Evolutionary conservation across 2,113 vertebrate species (phyloP).

Genomic region (Microcebus lehilahytsara): DNA sequence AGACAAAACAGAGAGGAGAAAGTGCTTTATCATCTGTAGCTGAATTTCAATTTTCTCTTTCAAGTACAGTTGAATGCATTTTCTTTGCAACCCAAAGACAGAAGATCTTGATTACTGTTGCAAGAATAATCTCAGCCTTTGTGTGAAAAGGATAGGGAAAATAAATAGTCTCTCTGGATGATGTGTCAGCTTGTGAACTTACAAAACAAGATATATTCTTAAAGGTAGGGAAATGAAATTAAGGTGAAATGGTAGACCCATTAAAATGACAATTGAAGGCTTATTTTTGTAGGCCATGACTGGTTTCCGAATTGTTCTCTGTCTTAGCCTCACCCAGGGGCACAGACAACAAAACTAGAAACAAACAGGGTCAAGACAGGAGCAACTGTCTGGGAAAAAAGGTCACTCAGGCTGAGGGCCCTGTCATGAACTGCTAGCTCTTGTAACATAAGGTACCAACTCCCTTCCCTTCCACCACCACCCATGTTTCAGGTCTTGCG

Average conservation of each 20-base stretch:
- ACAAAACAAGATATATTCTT: slow-evolving; percentile 74
- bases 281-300: slow-evolving; percentile 52
- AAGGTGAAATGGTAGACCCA: slow-evolving; percentile 69
- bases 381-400: slow-evolving; percentile 62
- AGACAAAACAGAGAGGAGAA: slow-evolving; percentile 66
- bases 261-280: slow-evolving; percentile 69
- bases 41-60: slow-evolving; percentile 79
- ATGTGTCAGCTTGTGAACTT: slow-evolving; percentile 67
- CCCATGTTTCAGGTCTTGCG: not conserved
- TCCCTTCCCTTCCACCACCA: not conserved
- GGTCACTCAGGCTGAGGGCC: not conserved
- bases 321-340: slow-evolving; percentile 49
- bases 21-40: slow-evolving; percentile 73
- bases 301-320: slow-evolving; percentile 58
- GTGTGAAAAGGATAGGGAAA: slow-evolving; percentile 69
- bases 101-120: slow-evolving; percentile 77
- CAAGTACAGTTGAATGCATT: slow-evolving; percentile 76
- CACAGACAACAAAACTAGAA: slow-evolving; percentile 62
- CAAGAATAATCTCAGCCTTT: slow-evolving; percentile 73
- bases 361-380: slow-evolving; percentile 65
- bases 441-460: slow-evolving; percentile 43
- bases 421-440: slow-evolving; percentile 29
- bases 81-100: slow-evolving; percentile 74
- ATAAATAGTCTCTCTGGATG: slow-evolving; percentile 73
- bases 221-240: slow-evolving; percentile 74